Evolutionary conservation across 37 sponge, comb jelly and placozoan species (phyloP).

Genomic region (Hormiphora californensis): DNA sequence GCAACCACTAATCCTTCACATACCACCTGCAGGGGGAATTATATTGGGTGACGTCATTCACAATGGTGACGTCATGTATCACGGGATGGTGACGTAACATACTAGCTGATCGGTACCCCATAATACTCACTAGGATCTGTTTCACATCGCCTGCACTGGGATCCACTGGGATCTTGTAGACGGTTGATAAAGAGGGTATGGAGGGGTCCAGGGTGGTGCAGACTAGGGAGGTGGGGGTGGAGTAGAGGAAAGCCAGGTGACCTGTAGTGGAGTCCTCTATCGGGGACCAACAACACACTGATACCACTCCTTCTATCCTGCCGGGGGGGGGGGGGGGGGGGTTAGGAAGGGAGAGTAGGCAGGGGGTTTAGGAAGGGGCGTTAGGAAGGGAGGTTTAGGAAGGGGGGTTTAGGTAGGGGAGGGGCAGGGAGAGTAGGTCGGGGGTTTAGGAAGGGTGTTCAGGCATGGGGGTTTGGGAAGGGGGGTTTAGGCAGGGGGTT

Average conservation of each 20-base stretch:
- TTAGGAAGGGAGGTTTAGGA: not conserved
- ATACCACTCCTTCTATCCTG: not conserved
- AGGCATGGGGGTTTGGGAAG: not conserved
- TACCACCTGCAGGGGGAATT: too few relatives aligned
- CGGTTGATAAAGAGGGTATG: too few relatives aligned
- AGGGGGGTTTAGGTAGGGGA: not conserved
- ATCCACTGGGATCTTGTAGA: too few relatives aligned
- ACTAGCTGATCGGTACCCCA: too few relatives aligned
- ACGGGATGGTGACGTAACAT: too few relatives aligned
- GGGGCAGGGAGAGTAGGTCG: not conserved
- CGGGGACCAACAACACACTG: too few relatives aligned
- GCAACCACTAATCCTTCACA: not conserved
- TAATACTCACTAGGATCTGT: too few relatives aligned
- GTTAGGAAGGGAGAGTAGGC: not conserved
- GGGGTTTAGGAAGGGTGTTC: not conserved
- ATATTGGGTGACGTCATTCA: too few relatives aligned
- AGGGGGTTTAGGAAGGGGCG: not conserved
- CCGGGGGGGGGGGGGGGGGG: not conserved
- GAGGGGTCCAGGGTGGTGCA: not conserved
- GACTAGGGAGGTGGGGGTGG: not conserved
- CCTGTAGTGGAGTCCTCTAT: not conserved
- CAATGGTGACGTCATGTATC: too few relatives aligned
- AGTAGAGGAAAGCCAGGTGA: not conserved
- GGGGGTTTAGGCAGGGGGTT: not conserved
- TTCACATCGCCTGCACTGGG: too few relatives aligned